Evolutionary conservation across 2,888 invertebrate genomes (phyloP).

Genomic region (Danaus chrysippus): DNA sequence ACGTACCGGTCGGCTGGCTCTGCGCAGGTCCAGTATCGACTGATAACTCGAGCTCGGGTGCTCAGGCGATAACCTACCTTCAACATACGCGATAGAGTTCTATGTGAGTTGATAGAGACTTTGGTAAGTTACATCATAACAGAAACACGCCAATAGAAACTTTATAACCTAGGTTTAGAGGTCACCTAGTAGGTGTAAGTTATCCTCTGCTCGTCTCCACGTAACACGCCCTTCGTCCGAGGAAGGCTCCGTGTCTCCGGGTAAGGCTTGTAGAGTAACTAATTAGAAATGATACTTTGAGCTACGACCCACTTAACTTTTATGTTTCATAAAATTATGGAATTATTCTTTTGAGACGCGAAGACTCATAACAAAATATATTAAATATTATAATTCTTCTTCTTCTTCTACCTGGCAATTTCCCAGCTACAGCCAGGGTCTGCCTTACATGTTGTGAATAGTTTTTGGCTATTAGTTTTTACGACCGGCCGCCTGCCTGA

Average conservation of each 20-base stretch:
- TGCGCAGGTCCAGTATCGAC: slow-evolving; percentile 47
- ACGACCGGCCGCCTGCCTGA: too few relatives aligned
- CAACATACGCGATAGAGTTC: neutral
- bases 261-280: slow-evolving; percentile 10
- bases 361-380: neutral
- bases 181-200: neutral
- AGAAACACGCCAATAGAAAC: slow-evolving; percentile 14
- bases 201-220: slow-evolving; percentile 22
- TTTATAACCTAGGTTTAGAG: slow-evolving; percentile 11
- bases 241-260: slow-evolving; percentile 14
- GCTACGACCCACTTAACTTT: slow-evolving; percentile 6
- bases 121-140: slow-evolving; percentile 5
- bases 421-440: too few relatives aligned
- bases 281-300: slow-evolving; percentile 9
- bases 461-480: too few relatives aligned
- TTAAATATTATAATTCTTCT: too few relatives aligned
- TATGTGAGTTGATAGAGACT: slow-evolving; percentile 13
- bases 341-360: neutral
- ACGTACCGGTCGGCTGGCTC: slow-evolving; percentile 24
- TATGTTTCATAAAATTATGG: neutral
- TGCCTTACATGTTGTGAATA: too few relatives aligned
- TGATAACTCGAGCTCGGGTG: slow-evolving; percentile 20
- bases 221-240: slow-evolving; percentile 22
- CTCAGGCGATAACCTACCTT: slow-evolving; percentile 19
- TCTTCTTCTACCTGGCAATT: too few relatives aligned